Percentiles rank a stretch among this genome's conserved stretches.
Evolutionary conservation across 2,888 invertebrate species (phyloP).

Genomic region (Hoplodrina ambigua): DNA sequence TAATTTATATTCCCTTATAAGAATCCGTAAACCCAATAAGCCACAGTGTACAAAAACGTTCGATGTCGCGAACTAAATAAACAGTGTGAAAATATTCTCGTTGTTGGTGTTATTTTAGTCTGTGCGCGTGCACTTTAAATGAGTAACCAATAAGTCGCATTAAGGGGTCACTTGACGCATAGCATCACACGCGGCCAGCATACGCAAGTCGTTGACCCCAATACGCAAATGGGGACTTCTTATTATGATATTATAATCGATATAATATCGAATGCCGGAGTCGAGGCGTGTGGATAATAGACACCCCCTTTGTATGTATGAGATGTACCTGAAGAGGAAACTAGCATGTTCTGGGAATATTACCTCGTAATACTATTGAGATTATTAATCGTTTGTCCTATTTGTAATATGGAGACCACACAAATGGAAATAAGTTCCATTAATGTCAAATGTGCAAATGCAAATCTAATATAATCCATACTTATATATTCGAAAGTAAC

Average conservation of each 20-base stretch:
- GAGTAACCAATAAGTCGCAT: conserved; percentile 88
- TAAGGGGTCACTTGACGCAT: conserved; percentile 88
- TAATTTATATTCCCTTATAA: conserved; percentile 57
- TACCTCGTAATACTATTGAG: conserved; percentile 26
- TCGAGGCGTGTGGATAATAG: conserved; percentile 54
- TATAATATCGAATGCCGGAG: conserved; percentile 63
- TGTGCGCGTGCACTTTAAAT: conserved; percentile 82
- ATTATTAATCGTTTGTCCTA: conserved; percentile 47
- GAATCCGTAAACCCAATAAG: conserved; percentile 42
- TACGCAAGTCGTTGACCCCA: conserved; percentile 86
- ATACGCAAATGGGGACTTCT: conserved; percentile 81
- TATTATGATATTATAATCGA: conserved; percentile 73
- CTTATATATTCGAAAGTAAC: too few relatives aligned
- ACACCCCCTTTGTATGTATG: conserved; percentile 56
- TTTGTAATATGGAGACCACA: conserved; percentile 47
- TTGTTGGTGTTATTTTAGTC: conserved; percentile 66
- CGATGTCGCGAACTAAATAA: conserved; percentile 38
- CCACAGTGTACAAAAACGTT: conserved; percentile 31
- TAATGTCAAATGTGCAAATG: conserved; percentile 25
- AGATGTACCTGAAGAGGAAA: conserved; percentile 54
- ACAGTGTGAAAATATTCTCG: conserved; percentile 45
- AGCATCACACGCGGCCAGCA: conserved; percentile 82
- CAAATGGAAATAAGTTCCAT: conserved; percentile 31
- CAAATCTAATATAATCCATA: conserved; percentile 9
- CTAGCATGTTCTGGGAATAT: conserved; percentile 45